These are phyloP conservation scores for Pantelozetes paolii DNA, from an alignment of 2,888 invertebrate genomes.

Conservation along the genomic window DNA sequence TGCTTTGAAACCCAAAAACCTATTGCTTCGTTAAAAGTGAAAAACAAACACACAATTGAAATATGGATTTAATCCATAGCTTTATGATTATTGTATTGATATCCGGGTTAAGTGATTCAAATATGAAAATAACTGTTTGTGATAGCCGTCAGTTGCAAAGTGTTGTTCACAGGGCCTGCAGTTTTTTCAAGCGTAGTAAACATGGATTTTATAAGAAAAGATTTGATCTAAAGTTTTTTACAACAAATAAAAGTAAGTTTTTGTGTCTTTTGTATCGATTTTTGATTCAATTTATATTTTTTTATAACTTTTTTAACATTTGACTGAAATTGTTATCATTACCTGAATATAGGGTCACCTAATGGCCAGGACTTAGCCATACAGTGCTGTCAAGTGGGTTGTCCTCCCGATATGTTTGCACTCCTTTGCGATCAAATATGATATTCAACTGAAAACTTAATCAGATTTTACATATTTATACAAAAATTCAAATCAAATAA, in stretches of 20 bases:
- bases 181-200: constrained; percentile 15
- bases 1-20: no score
- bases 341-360: neutral
- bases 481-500: no score
- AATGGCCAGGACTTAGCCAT: neutral
- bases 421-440: neutral
- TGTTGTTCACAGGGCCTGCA: neutral
- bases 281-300: no score
- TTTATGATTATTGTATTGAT: neutral
- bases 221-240: neutral
- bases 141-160: constrained; percentile 26
- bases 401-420: neutral
- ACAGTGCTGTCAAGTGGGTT: neutral
- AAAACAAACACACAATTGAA: no score
- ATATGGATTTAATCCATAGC: neutral
- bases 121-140: constrained; percentile 24
- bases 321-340: no score
- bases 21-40: no score
- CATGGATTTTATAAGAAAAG: neutral
- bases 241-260: constrained; percentile 23
- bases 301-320: neutral
- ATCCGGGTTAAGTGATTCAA: neutral
- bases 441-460: neutral
- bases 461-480: no score
- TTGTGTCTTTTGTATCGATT: no score